Evolutionary conservation across 2,113 vertebrate genomes (phyloP), one percentile per base, ranked within the genome.

Genomic region (Protobothrops mucrosquamatus): DNA sequence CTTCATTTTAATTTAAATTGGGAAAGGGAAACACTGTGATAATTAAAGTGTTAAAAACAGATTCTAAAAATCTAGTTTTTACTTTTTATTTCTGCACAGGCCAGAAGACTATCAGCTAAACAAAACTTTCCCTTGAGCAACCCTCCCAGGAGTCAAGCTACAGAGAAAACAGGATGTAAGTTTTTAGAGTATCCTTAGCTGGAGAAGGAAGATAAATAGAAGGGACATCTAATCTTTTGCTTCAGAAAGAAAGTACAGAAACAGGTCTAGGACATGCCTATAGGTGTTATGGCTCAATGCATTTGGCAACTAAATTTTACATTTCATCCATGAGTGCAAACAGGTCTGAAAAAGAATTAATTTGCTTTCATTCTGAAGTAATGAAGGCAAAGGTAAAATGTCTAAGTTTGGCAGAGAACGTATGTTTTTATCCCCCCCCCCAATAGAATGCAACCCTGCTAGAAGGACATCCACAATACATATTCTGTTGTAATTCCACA

Each of bases 51-150:
- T 1, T 57, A 43, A 57, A 14, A 59, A 43, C 18, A 34, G 18
- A 57, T n/a, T 56, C 29, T 89, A 59, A 59, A 89, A 43, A 57
- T 34, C 48, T 51, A 87, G 26, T 2, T 39, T 22, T 15, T 48
- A 39, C 48, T 34, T 39, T 94, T 64, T 95, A 39, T 92, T 61
- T 90, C 56, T 0, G 89, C 2, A 2, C 26, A 97, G 96, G 94
- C 92, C 0, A 87, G 89, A 92, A 59, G 57, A 55, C 52, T 0
- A 3, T 0, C 0, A 52, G 54, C n/a, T 1, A 52, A 54, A 23
- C 54, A 2, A 87, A 92, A 29, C 8, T 61, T 93, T 15, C 59
- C 89, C 91, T 90, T 5, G 1, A 52, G 14, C 0, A 4, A n/a
- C 11, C 3, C 46, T 91, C 55, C 52, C 3, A 10, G 64, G 0